Percentiles rank a stretch among this genome's conserved stretches.
Conservation (phyloP, 2,888 invertebrate genomes). For the Syritta pipiens region DNA sequence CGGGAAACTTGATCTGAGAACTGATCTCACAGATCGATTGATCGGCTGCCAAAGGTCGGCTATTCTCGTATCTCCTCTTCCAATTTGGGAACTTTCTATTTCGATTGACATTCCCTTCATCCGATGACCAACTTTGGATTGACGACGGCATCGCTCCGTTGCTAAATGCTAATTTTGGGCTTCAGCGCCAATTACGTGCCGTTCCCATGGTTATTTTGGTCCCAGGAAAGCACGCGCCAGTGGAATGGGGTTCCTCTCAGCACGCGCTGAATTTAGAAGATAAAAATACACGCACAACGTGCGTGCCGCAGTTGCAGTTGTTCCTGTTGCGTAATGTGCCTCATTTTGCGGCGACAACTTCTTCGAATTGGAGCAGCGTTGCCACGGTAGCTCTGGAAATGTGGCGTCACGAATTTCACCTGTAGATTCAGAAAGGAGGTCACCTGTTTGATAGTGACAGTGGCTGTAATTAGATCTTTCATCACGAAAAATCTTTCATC, state of each 20-base stretch:
- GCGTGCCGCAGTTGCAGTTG: constrained; percentile 38
- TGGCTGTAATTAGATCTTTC: too few relatives aligned
- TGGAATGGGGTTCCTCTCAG: constrained; percentile 33
- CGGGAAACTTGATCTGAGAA: constrained; percentile 39
- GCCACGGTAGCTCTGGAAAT: constrained; percentile 36
- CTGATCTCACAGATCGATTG: constrained; percentile 4
- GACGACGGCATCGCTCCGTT: too few relatives aligned
- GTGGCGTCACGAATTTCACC: constrained; percentile 40
- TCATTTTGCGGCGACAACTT: constrained; percentile 20
- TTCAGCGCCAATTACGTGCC: constrained; percentile 57
- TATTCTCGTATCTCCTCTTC: constrained; percentile 27
- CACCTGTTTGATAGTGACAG: constrained; percentile 34
- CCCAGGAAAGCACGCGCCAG: too few relatives aligned
- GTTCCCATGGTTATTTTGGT: constrained; percentile 60
- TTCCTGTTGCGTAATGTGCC: constrained; percentile 60
- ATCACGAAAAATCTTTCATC: too few relatives aligned
- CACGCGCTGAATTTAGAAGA: constrained; percentile 40
- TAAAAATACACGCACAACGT: constrained; percentile 27
- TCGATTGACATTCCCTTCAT: constrained; percentile 36
- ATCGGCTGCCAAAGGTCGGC: constrained; percentile 44
- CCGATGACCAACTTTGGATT: too few relatives aligned
- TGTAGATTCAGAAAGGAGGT: constrained; percentile 55
- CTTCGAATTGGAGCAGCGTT: constrained; percentile 26
- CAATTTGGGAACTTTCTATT: constrained; percentile 54
- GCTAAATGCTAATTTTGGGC: constrained; percentile 59